phyloP scores from a whole-genome alignment of 2,797 vertebrate species.

The Brachyrhaphis roseni region DNA sequence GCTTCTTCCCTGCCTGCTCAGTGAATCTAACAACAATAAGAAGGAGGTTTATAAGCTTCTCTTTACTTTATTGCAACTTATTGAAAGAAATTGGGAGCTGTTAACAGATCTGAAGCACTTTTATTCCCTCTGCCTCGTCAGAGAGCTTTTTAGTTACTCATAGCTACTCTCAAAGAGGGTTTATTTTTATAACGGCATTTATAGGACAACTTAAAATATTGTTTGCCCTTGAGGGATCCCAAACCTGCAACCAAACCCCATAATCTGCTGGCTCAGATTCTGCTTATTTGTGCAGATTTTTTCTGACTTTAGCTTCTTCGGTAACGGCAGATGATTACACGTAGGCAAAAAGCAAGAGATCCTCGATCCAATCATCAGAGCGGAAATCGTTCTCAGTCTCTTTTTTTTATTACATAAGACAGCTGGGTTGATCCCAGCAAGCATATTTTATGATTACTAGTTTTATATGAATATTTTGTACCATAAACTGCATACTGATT shows the following conservation, averaged over 20 bases:
- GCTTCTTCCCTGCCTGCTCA: slow-evolving; percentile 5
- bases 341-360: slow-evolving; percentile 5
- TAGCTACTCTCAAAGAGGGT: slow-evolving; percentile 16
- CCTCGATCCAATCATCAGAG: slow-evolving; percentile 12
- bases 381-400: neutral
- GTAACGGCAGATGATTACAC: neutral
- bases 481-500: slow-evolving; percentile 35
- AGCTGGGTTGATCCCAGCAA: slow-evolving; percentile 66
- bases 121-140: slow-evolving; percentile 7
- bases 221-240: slow-evolving; percentile 7
- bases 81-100: slow-evolving; percentile 1
- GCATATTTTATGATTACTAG: slow-evolving; percentile 41
- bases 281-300: slow-evolving; percentile 20
- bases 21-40: slow-evolving; percentile 13
- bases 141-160: slow-evolving; percentile 24
- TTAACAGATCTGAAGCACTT: slow-evolving; percentile 34
- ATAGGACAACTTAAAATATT: neutral
- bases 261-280: slow-evolving; percentile 79
- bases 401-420: slow-evolving; percentile 25
- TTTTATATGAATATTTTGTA: slow-evolving; percentile 45
- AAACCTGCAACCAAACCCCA: slow-evolving; percentile 24
- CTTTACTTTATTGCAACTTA: slow-evolving; percentile 13
- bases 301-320: neutral
- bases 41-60: slow-evolving; percentile 6
- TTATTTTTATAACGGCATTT: slow-evolving; percentile 14